A percentile compares a stretch with the other conserved stretches of the same genome.
Evolutionary conservation across 2,888 invertebrate species (phyloP).

Genomic region (Hymenopus coronatus): DNA sequence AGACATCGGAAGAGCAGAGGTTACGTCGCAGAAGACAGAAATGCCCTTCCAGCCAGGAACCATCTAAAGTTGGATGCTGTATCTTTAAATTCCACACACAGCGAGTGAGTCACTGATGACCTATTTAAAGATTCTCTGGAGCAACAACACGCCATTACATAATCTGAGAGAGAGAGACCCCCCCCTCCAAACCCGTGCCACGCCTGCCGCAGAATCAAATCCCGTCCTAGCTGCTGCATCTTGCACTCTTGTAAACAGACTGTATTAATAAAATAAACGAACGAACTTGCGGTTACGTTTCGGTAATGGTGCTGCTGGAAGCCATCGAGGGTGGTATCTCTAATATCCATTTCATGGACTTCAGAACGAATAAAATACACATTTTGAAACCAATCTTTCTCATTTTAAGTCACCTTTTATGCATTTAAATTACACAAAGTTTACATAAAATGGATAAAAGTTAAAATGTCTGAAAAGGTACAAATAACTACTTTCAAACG

Average conservation of each 20-base stretch:
- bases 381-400: too few species aligned
- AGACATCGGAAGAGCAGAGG: too few species aligned
- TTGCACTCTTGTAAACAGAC: neutral
- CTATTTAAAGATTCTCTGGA: neutral
- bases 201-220: neutral
- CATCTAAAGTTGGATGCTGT: neutral
- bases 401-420: too few species aligned
- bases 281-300: too few species aligned
- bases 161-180: neutral
- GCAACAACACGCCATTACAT: neutral
- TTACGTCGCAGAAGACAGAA: neutral
- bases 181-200: neutral
- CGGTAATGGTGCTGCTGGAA: too few species aligned
- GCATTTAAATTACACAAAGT: too few species aligned
- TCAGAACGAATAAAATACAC: too few species aligned
- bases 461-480: too few species aligned
- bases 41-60: neutral
- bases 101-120: neutral
- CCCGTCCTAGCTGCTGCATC: neutral
- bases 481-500: too few species aligned
- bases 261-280: neutral
- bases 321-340: too few species aligned
- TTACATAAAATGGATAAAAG: too few species aligned
- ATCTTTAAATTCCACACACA: neutral
- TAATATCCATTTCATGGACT: too few species aligned